Evolutionary conservation across 2,888 invertebrate species (phyloP).

Genomic region (Catocala nupta): DNA sequence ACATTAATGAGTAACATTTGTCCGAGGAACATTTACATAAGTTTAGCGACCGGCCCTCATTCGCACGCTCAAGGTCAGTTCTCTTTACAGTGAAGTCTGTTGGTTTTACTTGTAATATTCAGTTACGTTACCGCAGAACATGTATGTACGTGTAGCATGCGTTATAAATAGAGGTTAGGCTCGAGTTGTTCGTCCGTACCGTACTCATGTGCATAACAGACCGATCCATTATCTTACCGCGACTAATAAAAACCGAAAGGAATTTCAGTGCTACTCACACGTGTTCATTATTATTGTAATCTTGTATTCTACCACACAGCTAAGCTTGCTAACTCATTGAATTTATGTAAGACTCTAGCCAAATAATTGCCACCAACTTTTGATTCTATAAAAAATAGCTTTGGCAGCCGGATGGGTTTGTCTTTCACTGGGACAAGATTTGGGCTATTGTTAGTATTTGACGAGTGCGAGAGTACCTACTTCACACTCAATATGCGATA

Average conservation of each 20-base stretch:
- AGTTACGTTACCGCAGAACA: constrained; percentile 73
- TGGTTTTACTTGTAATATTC: constrained; percentile 80
- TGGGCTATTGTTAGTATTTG: constrained; percentile 54
- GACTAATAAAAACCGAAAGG: constrained; percentile 83
- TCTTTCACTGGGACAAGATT: constrained; percentile 54
- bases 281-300: constrained; percentile 52
- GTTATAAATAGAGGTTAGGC: constrained; percentile 81
- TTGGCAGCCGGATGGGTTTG: constrained; percentile 50
- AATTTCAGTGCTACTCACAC: constrained; percentile 66
- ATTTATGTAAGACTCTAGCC: constrained; percentile 29
- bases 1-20: constrained; percentile 15
- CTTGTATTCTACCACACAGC: constrained; percentile 17
- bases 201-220: constrained; percentile 77
- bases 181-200: constrained; percentile 69
- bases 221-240: constrained; percentile 81
- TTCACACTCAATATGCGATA: constrained; percentile 38
- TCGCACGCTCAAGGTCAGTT: constrained; percentile 61
- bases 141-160: constrained; percentile 66
- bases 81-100: constrained; percentile 67
- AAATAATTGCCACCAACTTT: constrained; percentile 44
- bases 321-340: constrained; percentile 28
- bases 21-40: constrained; percentile 14
- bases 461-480: constrained; percentile 34
- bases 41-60: constrained; percentile 57
- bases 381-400: constrained; percentile 54